A percentile compares a stretch with the other conserved stretches of the same genome.
phyloP scores from a whole-genome alignment of 2,888 invertebrate genomes.

The Ochropleura leucogaster region DNA sequence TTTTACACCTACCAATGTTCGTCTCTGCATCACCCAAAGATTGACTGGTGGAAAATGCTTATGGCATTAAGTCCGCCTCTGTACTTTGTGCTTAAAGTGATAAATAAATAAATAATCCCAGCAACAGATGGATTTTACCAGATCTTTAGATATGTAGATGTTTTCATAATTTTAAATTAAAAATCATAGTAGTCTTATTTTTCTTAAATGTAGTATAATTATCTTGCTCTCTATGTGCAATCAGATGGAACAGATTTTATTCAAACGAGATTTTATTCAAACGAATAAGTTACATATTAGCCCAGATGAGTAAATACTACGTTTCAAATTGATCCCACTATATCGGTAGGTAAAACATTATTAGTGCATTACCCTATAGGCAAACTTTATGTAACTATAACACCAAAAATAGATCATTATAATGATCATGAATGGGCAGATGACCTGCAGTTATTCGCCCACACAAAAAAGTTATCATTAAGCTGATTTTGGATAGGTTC shows the following conservation, averaged over 20 bases:
- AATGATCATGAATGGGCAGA: constrained; percentile 22
- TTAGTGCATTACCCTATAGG: constrained; percentile 2
- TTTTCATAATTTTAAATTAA: not conserved
- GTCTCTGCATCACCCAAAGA: no score
- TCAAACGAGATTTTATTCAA: not conserved
- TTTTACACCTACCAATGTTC: no score
- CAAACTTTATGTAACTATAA: constrained; percentile 3
- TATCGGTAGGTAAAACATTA: not conserved
- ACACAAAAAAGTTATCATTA: constrained; percentile 40
- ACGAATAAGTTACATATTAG: not conserved
- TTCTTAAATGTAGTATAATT: not conserved
- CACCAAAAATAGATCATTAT: constrained; percentile 22
- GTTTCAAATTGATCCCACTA: not conserved
- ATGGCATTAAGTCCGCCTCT: no score
- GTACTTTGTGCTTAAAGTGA: no score
- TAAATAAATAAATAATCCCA: not conserved
- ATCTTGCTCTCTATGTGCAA: not conserved
- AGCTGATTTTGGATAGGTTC: constrained; percentile 35
- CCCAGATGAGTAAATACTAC: not conserved
- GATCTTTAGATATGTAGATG: not conserved
- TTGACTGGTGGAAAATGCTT: no score
- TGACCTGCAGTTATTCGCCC: constrained; percentile 43
- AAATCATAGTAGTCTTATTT: not conserved
- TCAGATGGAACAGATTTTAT: not conserved
- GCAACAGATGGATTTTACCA: not conserved